phyloP scores from a whole-genome alignment of 2,888 invertebrate species.

The Oxyteleia sp. region DNA sequence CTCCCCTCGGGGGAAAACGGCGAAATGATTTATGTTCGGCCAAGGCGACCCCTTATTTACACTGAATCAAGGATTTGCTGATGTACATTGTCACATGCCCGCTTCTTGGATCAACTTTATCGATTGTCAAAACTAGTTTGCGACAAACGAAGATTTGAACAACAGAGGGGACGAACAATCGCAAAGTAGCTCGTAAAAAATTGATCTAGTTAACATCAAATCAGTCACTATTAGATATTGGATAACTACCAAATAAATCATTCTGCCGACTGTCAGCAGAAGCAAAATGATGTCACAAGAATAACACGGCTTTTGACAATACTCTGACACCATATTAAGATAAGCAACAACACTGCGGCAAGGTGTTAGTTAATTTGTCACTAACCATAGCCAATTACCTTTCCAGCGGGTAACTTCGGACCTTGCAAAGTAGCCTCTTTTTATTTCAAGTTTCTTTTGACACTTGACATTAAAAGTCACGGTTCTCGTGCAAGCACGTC shows the following conservation, averaged over 20 bases:
- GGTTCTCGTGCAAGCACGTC: slow-evolving; percentile 86
- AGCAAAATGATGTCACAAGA: too few species aligned
- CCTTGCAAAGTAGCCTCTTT: slow-evolving; percentile 60
- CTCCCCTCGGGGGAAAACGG: slow-evolving; percentile 73
- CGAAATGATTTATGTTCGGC: slow-evolving; percentile 76
- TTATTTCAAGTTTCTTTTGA: slow-evolving; percentile 84
- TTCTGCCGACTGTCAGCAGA: too few species aligned
- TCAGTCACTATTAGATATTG: slow-evolving; percentile 5
- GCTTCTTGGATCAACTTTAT: slow-evolving; percentile 45
- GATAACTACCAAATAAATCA: too few species aligned
- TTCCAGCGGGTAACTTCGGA: slow-evolving; percentile 34
- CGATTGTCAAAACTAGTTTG: slow-evolving; percentile 45
- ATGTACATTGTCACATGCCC: slow-evolving; percentile 46
- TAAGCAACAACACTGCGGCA: too few species aligned
- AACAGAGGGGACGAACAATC: background rate
- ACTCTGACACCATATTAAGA: too few species aligned
- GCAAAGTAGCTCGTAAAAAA: too few species aligned
- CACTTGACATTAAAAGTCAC: slow-evolving; percentile 88
- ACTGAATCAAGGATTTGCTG: slow-evolving; percentile 58
- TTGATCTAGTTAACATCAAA: slow-evolving; percentile 12
- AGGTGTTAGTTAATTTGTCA: slow-evolving; percentile 23
- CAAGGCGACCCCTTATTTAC: slow-evolving; percentile 66
- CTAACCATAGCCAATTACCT: slow-evolving; percentile 15
- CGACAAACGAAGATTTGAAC: slow-evolving; percentile 29
- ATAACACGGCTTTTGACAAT: too few species aligned